phyloP scores from a whole-genome alignment of 2,113 vertebrate species.

The Pavo muticus region DNA sequence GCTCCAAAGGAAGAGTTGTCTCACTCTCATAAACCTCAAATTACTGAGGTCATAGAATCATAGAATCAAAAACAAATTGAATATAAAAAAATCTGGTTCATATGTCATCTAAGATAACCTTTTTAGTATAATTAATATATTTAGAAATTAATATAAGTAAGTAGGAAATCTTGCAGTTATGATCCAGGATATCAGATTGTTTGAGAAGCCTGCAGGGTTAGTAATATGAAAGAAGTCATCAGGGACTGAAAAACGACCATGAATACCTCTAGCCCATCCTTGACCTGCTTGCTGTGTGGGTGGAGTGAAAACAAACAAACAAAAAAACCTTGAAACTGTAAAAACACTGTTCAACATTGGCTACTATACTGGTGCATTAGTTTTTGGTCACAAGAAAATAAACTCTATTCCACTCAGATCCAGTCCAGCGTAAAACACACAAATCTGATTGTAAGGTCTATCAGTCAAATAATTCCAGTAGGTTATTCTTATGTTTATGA shows the following conservation, averaged over 20 bases:
- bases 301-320: not conserved
- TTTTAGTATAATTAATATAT: no score
- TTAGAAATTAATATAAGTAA: not conserved
- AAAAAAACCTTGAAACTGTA: not conserved
- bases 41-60: not conserved
- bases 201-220: not conserved
- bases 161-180: not conserved
- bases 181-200: not conserved
- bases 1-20: no score
- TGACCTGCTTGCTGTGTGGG: not conserved
- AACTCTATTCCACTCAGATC: not conserved
- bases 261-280: not conserved
- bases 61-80: no score
- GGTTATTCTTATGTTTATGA: not conserved
- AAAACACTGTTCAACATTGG: not conserved
- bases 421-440: not conserved
- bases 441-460: not conserved
- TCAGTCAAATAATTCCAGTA: not conserved
- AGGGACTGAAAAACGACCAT: not conserved
- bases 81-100: no score
- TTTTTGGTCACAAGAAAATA: not conserved
- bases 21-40: not conserved
- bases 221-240: not conserved
- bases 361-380: not conserved
- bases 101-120: no score